Base-by-base conservation (phyloP, 2,888 invertebrate genomes). In the Drosophila falleni region DNA sequence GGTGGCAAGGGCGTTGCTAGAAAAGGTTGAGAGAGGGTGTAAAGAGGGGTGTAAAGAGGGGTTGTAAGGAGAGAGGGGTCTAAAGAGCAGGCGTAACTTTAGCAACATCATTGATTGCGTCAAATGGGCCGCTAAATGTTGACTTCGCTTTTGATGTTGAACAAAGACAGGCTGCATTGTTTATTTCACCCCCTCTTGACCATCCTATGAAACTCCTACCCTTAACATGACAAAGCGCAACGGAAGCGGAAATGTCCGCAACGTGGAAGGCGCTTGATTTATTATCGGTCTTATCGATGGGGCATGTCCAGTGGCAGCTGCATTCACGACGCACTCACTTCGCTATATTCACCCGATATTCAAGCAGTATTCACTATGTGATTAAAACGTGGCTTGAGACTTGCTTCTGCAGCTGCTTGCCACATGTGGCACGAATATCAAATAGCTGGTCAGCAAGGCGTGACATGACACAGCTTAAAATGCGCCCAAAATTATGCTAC, bases 101-200 rank as follows among this genome's bases (percentile, higher is more conserved):
- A 42, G 73, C 68, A 74, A 65, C 63, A 62, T 64, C 85, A 81
- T 82, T 84, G 83, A 84, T 84, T 87, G 78, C 81, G 84, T 78
- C 81, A 87, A 82, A 82, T 82, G 82, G 78, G 61, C 66, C 70
- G 87, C 87, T 87, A 82, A 84, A 88, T 77, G 88, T 80, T 77
- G 81, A 77, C 80, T 75, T 68, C 58, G 63, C 69, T 69, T 79
- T 79, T 75, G 80, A 79, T 65, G 79, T 78, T 74, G 46, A 31
- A 74, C 73, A 72, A 72, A 58, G 61, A 58, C 13, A 31, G 41
- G 59, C 41, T 37, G 59, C 64, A 69, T 59, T 69, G 58, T 51
- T 66, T 65, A 63, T 49, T n/a, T 23, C 37, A 31, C 13, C 37
- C 0, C 9, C 6, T 31, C 31, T 31, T 31, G 31, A 31, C 31